phyloP scores from a whole-genome alignment of 2,113 vertebrate species.

The Oryzias woworae region DNA sequence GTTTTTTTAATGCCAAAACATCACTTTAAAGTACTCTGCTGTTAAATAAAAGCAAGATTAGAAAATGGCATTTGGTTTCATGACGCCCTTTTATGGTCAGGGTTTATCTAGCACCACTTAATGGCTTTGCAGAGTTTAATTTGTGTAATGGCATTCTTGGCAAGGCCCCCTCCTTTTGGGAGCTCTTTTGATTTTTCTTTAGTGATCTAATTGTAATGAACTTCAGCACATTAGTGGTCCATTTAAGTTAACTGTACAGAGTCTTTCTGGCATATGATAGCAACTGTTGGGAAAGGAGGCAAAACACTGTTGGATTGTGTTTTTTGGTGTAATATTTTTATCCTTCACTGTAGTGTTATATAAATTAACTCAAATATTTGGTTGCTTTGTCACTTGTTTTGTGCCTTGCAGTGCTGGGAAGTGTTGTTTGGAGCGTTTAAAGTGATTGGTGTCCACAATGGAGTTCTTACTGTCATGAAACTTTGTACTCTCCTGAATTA shows the following conservation, averaged over 20 bases:
- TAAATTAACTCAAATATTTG: too few relatives aligned
- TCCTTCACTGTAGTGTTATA: too few relatives aligned
- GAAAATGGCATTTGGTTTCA: not conserved
- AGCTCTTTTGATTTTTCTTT: conserved; percentile 35
- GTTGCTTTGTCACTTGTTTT: conserved; percentile 8
- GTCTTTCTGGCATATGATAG: conserved; percentile 18
- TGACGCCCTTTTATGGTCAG: conserved; percentile 1
- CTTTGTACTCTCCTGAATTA: conserved; percentile 14
- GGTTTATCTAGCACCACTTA: conserved; percentile 39
- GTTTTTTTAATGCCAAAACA: not conserved
- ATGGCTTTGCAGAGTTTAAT: conserved; percentile 51
- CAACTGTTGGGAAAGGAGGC: conserved; percentile 28
- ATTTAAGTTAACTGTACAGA: conserved; percentile 32
- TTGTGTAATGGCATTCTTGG: conserved; percentile 63
- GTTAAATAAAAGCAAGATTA: not conserved
- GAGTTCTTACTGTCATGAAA: conserved; percentile 4
- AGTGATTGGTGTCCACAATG: conserved; percentile 12
- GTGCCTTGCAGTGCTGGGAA: conserved; percentile 15
- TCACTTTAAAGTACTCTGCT: not conserved
- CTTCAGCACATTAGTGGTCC: conserved; percentile 40
- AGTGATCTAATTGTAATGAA: conserved; percentile 48
- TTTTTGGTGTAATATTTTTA: too few relatives aligned
- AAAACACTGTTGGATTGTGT: conserved; percentile 17
- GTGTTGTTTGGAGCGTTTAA: conserved; percentile 27
- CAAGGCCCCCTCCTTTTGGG: conserved; percentile 25